A percentile compares a stretch with the other conserved stretches of the same genome.
phyloP scores from a whole-genome alignment of 2,113 vertebrate species.

The Cygnus atratus region DNA sequence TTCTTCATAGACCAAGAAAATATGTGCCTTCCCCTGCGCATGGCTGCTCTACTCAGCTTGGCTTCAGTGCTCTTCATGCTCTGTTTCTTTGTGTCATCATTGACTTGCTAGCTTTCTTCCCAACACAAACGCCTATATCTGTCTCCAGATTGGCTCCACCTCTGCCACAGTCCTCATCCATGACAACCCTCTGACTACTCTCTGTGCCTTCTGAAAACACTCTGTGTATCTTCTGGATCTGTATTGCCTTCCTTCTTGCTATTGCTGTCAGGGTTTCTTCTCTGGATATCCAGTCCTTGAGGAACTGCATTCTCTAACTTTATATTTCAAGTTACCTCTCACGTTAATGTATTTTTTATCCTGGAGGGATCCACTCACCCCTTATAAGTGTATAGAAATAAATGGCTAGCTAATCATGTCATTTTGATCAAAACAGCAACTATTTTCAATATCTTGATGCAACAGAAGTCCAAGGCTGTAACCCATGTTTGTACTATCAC shows the following conservation, averaged over 20 bases:
- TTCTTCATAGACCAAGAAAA: background rate
- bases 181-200: background rate
- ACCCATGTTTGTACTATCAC: background rate
- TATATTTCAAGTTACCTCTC: background rate
- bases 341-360: background rate
- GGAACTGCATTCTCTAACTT: background rate
- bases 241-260: background rate
- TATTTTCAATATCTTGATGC: background rate
- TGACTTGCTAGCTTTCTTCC: background rate
- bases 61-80: background rate
- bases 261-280: background rate
- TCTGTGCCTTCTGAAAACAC: background rate
- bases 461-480: background rate
- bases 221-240: background rate
- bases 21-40: accelerated
- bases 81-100: background rate
- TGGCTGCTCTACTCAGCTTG: background rate
- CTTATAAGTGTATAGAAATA: background rate
- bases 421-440: background rate
- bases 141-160: background rate
- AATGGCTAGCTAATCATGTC: background rate
- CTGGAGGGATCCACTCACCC: background rate
- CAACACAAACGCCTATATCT: background rate
- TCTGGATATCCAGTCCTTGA: background rate
- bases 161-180: background rate